Percentiles rank a stretch among this genome's conserved stretches.
phyloP scores from a whole-genome alignment of 2,113 vertebrate species.

The Calyptommatus sinebrachiatus region DNA sequence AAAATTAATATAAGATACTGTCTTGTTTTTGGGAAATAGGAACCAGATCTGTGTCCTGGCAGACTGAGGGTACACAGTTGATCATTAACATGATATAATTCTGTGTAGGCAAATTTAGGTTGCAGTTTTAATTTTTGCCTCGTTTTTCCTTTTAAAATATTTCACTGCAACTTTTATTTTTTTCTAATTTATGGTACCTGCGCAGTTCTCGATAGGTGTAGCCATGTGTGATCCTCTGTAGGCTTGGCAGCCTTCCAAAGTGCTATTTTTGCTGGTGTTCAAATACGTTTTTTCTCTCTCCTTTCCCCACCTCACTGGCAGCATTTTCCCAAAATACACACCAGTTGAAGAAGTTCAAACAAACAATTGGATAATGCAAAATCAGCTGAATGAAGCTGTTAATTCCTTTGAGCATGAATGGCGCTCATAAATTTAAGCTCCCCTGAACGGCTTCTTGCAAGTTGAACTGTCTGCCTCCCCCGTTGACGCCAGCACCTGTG shows the following conservation, averaged over 20 bases:
- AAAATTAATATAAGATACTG: too few species aligned
- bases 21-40: background rate
- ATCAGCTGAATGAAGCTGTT: constrained; percentile 4
- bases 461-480: background rate
- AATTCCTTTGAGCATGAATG: constrained; percentile 6
- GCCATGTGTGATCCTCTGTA: background rate
- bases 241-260: background rate
- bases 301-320: background rate
- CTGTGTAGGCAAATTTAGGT: background rate
- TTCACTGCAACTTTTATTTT: background rate
- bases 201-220: too few species aligned
- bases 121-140: background rate
- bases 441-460: background rate
- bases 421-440: background rate
- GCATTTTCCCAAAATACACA: background rate
- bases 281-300: background rate
- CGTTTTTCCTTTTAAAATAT: background rate
- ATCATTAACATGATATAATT: background rate
- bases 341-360: background rate
- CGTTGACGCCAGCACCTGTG: background rate
- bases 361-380: background rate
- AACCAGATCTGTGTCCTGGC: background rate
- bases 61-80: background rate
- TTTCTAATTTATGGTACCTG: too few species aligned
- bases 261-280: background rate